Evolutionary conservation across 2,888 invertebrate genomes (phyloP).

Genomic region (Zaprionus bogoriensis): DNA sequence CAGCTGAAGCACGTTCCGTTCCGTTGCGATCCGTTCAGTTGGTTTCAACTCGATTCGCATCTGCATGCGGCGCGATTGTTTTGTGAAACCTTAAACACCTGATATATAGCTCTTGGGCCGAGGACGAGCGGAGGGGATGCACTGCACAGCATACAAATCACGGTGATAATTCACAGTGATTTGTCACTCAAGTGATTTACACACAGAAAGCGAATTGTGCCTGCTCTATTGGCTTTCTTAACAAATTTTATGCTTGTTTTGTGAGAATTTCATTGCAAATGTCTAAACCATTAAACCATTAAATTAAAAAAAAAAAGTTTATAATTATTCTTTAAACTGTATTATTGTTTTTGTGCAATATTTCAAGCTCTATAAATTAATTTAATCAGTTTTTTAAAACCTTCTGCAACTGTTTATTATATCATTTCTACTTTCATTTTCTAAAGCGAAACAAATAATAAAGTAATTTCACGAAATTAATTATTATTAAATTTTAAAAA

Average conservation of each 20-base stretch:
- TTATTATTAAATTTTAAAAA: too few species aligned
- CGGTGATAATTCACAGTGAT: constrained; percentile 51
- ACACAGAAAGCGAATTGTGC: background rate
- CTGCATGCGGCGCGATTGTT: constrained; percentile 61
- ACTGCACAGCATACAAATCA: constrained; percentile 35
- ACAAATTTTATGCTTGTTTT: too few species aligned
- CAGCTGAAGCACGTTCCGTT: too few species aligned
- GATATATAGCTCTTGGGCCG: constrained; percentile 46
- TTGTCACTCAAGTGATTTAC: constrained; percentile 60
- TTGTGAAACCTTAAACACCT: constrained; percentile 77
- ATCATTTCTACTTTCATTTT: background rate
- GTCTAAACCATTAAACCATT: too few species aligned
- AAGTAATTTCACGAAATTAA: background rate
- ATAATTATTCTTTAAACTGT: background rate
- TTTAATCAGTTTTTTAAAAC: background rate
- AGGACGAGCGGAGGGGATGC: background rate
- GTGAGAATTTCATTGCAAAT: too few species aligned
- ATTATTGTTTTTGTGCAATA: background rate
- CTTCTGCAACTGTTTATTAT: background rate
- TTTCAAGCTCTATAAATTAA: background rate
- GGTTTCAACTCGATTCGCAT: too few species aligned
- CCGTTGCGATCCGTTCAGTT: too few species aligned
- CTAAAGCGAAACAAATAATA: background rate
- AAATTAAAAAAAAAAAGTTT: too few species aligned
- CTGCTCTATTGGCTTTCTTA: background rate